These are phyloP conservation scores for Stenichneumon culpator DNA, from an alignment of 2,888 invertebrate genomes.

Conservation along the genomic window DNA sequence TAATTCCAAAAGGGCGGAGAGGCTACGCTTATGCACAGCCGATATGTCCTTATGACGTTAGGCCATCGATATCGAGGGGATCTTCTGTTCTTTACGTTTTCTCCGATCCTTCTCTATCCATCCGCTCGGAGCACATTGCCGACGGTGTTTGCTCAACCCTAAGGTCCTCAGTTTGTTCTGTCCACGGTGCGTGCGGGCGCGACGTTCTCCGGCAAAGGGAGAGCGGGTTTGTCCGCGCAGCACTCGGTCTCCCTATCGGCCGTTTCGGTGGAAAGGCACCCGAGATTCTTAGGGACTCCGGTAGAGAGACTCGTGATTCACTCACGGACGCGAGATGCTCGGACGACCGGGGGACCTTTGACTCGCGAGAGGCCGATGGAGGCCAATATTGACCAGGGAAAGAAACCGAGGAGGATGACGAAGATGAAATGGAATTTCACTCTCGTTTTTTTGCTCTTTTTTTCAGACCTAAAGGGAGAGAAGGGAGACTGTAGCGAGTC, in stretches of 20 bases:
- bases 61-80: neutral
- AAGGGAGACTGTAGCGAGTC: neutral
- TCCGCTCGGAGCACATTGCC: constrained; percentile 28
- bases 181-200: constrained; percentile 47
- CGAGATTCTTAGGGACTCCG: neutral
- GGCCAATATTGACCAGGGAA: constrained; percentile 70
- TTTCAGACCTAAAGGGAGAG: neutral
- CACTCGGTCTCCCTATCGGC: constrained; percentile 46
- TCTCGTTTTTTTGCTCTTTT: constrained; percentile 59
- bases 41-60: neutral
- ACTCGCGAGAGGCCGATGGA: constrained; percentile 55
- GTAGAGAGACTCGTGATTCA: neutral
- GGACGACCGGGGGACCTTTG: constrained; percentile 66
- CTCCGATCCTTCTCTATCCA: constrained; percentile 34
- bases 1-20: neutral
- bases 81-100: neutral
- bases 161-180: constrained; percentile 27
- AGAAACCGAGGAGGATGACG: constrained; percentile 16
- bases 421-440: constrained; percentile 66
- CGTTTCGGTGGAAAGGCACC: constrained; percentile 41
- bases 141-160: constrained; percentile 66
- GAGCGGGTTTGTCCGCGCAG: neutral
- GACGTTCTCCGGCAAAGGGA: constrained; percentile 14
- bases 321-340: constrained; percentile 40
- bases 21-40: neutral